Evolutionary conservation across 2,888 invertebrate genomes (phyloP).

Genomic region (Oligia latruncula): DNA sequence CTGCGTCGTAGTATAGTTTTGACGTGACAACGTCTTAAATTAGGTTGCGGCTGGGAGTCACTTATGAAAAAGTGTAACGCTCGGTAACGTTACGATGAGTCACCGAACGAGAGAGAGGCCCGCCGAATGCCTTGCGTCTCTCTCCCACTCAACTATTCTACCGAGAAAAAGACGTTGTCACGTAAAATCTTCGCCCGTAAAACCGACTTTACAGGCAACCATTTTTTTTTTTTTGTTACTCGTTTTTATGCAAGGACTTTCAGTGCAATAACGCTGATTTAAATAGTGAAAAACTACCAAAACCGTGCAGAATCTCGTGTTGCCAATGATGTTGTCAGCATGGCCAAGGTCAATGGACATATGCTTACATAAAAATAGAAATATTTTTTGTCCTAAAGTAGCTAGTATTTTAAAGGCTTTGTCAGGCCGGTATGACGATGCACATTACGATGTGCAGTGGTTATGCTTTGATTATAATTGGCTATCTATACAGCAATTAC

Average conservation of each 20-base stretch:
- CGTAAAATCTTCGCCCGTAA: too few relatives aligned
- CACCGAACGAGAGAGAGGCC: too few relatives aligned
- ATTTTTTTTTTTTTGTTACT: too few relatives aligned
- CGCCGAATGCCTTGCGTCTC: too few relatives aligned
- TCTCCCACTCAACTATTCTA: too few relatives aligned
- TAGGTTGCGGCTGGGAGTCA: too few relatives aligned
- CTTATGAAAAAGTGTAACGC: too few relatives aligned
- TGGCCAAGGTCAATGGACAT: constrained; percentile 17
- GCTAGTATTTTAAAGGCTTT: not conserved
- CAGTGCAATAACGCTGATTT: constrained; percentile 2
- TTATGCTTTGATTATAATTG: not conserved
- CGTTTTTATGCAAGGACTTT: constrained; percentile 18
- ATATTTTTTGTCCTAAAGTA: not conserved
- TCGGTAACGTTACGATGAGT: too few relatives aligned
- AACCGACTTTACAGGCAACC: too few relatives aligned
- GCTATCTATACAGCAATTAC: not conserved
- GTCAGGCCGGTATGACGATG: not conserved
- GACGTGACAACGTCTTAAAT: too few relatives aligned
- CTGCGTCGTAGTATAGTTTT: constrained; percentile 37
- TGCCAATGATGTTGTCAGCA: constrained; percentile 11
- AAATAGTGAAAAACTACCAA: constrained; percentile 14
- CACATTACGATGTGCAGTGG: not conserved
- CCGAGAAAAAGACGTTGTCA: too few relatives aligned
- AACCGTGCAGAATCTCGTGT: not conserved
- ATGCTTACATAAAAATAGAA: not conserved